Percentiles rank a stretch among this genome's conserved stretches.
Evolutionary conservation across 2,888 invertebrate genomes (phyloP).

Genomic region (Pilophorus perplexus): DNA sequence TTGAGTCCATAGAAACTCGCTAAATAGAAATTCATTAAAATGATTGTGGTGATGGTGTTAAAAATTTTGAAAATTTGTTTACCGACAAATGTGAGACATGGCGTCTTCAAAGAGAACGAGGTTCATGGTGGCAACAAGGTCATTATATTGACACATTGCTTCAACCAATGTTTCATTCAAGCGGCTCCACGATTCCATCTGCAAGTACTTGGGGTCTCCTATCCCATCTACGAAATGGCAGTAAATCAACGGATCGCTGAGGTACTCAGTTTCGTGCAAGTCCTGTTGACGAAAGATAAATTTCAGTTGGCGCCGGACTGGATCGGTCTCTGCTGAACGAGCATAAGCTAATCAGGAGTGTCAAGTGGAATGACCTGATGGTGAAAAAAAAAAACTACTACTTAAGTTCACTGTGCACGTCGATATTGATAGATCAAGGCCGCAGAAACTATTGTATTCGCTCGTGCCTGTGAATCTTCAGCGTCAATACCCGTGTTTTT

Average conservation of each 20-base stretch:
- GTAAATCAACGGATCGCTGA: constrained; percentile 76
- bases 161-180: constrained; percentile 73
- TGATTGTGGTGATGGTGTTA: too few species aligned
- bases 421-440: neutral
- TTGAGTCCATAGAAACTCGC: too few species aligned
- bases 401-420: too few species aligned
- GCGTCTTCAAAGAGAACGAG: constrained; percentile 93
- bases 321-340: neutral
- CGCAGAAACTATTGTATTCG: neutral
- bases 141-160: constrained; percentile 81
- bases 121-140: constrained; percentile 86
- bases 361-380: too few species aligned
- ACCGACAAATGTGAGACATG: constrained; percentile 85
- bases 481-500: too few species aligned
- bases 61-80: neutral
- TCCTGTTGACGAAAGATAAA: constrained; percentile 57
- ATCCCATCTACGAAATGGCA: constrained; percentile 91
- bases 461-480: neutral
- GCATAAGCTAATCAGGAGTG: neutral
- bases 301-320: neutral
- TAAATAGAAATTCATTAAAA: too few species aligned
- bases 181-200: constrained; percentile 67
- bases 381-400: too few species aligned
- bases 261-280: constrained; percentile 68
- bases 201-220: constrained; percentile 87